Conservation (phyloP, 2,888 invertebrate genomes). For the Drosophila prolongata region DNA sequence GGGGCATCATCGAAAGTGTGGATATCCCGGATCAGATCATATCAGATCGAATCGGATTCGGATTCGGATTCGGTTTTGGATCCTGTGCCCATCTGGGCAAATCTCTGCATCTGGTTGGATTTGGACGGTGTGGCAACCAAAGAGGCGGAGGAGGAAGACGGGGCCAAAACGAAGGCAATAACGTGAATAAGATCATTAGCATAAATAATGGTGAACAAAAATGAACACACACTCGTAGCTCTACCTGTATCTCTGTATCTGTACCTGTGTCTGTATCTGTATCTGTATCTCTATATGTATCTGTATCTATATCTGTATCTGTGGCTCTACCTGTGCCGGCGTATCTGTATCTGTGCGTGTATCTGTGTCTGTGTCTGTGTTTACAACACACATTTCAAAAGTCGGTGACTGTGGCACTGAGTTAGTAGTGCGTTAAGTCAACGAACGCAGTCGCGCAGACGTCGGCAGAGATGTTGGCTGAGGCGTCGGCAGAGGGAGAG, state of each 20-base stretch:
- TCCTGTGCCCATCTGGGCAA: not conserved
- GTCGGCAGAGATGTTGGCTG: conserved; percentile 35
- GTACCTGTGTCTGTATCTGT: conserved; percentile 21
- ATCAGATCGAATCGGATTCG: too few species aligned
- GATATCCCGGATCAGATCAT: not conserved
- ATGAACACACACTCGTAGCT: conserved; percentile 37
- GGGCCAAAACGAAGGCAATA: conserved; percentile 54
- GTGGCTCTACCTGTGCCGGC: conserved; percentile 11
- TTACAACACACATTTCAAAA: conserved; percentile 78
- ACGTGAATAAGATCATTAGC: conserved; percentile 66
- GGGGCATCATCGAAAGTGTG: not conserved
- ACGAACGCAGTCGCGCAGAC: conserved; percentile 79
- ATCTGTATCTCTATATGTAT: conserved; percentile 3
- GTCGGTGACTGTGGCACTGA: conserved; percentile 84
- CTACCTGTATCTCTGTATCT: conserved; percentile 16
- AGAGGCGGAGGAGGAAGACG: conserved; percentile 6
- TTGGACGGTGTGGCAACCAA: not conserved
- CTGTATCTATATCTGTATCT: conserved; percentile 13
- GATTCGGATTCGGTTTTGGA: not conserved
- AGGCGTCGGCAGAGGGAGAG: conserved; percentile 20
- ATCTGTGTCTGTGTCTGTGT: conserved; percentile 53
- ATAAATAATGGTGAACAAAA: conserved; percentile 71
- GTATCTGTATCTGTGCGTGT: conserved; percentile 10
- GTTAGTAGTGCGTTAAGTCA: conserved; percentile 84
- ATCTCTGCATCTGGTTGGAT: not conserved